Conservation (phyloP, 2,888 invertebrate species). For the Podotricha telesiphe region DNA sequence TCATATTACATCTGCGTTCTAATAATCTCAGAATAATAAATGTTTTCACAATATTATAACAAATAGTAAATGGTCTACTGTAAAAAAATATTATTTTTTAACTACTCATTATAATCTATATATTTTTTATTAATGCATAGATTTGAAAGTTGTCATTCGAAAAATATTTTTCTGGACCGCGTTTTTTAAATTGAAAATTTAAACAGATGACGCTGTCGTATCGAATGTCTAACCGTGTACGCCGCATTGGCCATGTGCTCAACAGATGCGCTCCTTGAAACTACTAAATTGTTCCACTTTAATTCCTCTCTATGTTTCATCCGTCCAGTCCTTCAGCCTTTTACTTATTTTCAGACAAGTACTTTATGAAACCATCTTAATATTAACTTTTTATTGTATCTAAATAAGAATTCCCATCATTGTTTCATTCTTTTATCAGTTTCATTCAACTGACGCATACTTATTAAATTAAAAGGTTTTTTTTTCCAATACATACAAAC, state of each 20-base stretch:
- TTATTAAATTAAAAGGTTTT: conserved; percentile 2
- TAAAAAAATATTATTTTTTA: too few relatives aligned
- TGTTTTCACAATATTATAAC: too few relatives aligned
- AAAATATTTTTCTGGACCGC: conserved; percentile 64
- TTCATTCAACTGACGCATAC: conserved; percentile 8
- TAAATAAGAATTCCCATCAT: neutral
- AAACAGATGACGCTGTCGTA: conserved; percentile 63
- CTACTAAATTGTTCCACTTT: conserved; percentile 47
- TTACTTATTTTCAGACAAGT: conserved; percentile 34
- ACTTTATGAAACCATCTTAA: conserved; percentile 2
- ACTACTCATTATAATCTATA: too few relatives aligned
- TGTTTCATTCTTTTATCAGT: conserved; percentile 12
- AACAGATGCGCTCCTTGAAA: conserved; percentile 72
- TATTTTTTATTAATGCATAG: too few relatives aligned
- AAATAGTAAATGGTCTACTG: too few relatives aligned
- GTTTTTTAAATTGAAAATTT: conserved; percentile 60
- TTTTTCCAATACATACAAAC: neutral
- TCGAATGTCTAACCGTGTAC: conserved; percentile 69
- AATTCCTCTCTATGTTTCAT: conserved; percentile 40
- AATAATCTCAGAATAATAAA: too few relatives aligned
- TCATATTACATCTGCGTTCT: too few relatives aligned
- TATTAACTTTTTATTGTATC: neutral
- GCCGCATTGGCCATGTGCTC: conserved; percentile 71
- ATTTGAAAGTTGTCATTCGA: neutral
- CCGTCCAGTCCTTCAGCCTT: conserved; percentile 28